phyloP scores from a whole-genome alignment of 1,140 invertebrate species.

The Tetramorium simillimum region DNA sequence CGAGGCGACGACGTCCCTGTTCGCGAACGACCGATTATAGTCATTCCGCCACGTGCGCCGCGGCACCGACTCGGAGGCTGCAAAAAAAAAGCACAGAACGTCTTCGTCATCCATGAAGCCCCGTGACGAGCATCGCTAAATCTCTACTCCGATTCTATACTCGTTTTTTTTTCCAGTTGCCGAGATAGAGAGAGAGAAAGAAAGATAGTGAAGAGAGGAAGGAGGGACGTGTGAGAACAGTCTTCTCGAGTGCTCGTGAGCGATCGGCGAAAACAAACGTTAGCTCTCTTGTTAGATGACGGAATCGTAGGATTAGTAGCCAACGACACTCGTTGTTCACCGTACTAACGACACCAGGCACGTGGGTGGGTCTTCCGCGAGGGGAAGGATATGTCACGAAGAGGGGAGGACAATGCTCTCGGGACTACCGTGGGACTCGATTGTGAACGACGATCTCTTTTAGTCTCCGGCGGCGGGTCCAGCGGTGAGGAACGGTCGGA shows the following conservation, averaged over 20 bases:
- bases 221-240: neutral
- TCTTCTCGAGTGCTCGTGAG: neutral
- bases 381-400: neutral
- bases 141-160: neutral
- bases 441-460: neutral
- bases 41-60: neutral
- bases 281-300: neutral
- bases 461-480: neutral
- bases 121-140: neutral
- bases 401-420: neutral
- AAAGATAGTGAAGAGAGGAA: no score
- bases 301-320: conserved; percentile 3
- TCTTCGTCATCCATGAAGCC: neutral
- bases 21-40: neutral
- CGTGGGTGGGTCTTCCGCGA: neutral
- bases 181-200: no score
- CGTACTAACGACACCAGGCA: neutral
- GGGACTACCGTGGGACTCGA: neutral
- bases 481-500: no score
- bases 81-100: conserved; percentile 53
- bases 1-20: neutral
- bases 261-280: neutral
- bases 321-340: neutral
- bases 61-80: conserved; percentile 20
- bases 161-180: neutral